Percentiles rank a stretch among this genome's conserved stretches.
Evolutionary conservation across 2,797 vertebrate genomes (phyloP).

Genomic region (Gadopsis bispinosus): DNA sequence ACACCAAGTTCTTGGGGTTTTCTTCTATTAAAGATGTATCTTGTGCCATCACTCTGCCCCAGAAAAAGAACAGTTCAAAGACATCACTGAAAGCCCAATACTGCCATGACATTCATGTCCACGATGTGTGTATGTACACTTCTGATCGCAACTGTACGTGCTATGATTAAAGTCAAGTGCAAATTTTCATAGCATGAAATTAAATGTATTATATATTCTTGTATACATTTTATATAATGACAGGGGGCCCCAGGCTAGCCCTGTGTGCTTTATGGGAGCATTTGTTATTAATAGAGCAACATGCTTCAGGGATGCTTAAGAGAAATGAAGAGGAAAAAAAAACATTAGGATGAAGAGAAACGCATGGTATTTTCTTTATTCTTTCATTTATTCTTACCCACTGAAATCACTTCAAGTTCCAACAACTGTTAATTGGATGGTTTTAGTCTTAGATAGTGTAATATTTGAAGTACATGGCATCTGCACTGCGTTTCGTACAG

Average conservation of each 20-base stretch:
- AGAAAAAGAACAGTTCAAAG: no score
- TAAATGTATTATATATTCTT: constrained; percentile 1
- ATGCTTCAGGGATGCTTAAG: constrained; percentile 1
- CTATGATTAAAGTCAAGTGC: constrained; percentile 18
- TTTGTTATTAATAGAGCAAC: constrained; percentile 17
- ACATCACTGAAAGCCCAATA: no score
- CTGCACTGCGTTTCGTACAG: neutral
- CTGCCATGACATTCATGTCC: no score
- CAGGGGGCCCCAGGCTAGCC: neutral
- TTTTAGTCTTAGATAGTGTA: neutral
- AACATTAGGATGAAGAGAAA: neutral
- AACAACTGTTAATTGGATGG: neutral
- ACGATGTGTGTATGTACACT: no score
- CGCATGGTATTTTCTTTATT: no score
- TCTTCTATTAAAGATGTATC: no score
- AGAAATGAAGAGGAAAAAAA: neutral
- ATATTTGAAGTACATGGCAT: neutral
- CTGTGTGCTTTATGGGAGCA: neutral
- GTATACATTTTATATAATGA: constrained; percentile 17
- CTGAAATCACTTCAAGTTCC: neutral
- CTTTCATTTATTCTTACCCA: neutral
- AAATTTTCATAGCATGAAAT: constrained; percentile 5
- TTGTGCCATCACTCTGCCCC: no score
- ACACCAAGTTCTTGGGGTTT: no score
- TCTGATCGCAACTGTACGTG: no score